Conservation (phyloP, 2,888 invertebrate species). For the Eudemis profundana region DNA sequence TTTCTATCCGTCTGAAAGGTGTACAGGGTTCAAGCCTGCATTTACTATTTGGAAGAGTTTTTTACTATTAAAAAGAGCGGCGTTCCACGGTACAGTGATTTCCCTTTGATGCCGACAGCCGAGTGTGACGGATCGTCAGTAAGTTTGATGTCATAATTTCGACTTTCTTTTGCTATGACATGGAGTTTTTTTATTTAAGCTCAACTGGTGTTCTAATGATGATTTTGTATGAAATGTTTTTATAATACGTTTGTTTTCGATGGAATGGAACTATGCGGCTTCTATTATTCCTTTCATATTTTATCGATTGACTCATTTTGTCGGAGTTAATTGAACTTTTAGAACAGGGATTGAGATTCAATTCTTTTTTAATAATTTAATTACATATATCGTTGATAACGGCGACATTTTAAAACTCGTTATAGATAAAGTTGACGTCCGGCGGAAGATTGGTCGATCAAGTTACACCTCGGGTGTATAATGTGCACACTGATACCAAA, state of each 20-base stretch:
- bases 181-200: slow-evolving; percentile 31
- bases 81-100: slow-evolving; percentile 56
- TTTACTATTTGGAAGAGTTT: slow-evolving; percentile 47
- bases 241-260: slow-evolving; percentile 4
- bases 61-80: slow-evolving; percentile 51
- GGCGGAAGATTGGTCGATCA: not conserved
- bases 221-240: slow-evolving; percentile 29
- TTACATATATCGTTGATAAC: too few species aligned
- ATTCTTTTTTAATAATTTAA: not conserved
- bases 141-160: slow-evolving; percentile 60
- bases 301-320: not conserved
- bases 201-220: slow-evolving; percentile 30
- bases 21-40: slow-evolving; percentile 51
- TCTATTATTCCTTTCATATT: not conserved
- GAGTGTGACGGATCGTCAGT: slow-evolving; percentile 58
- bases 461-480: not conserved
- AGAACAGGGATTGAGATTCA: not conserved
- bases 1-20: slow-evolving; percentile 48
- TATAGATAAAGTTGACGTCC: not conserved
- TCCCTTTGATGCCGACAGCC: slow-evolving; percentile 58
- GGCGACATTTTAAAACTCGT: not conserved
- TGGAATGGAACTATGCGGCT: slow-evolving; percentile 1
- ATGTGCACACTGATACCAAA: not conserved
- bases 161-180: slow-evolving; percentile 48
- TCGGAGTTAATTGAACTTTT: not conserved